Base-by-base conservation (phyloP, 2,888 invertebrate species). In the Trachelus troglodyta region DNA sequence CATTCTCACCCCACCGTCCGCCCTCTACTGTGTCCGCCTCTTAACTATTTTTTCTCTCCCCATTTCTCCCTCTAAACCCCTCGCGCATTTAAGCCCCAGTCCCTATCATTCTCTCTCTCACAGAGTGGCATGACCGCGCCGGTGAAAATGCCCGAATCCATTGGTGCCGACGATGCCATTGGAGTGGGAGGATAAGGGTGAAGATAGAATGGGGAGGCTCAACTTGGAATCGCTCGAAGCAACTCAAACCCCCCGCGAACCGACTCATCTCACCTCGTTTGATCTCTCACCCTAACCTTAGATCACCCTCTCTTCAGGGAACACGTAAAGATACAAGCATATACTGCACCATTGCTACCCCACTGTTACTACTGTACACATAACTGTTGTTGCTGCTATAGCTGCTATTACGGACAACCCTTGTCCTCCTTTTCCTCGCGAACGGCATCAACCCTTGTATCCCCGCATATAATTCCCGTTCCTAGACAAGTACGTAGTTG, bases 21-120 rank as follows among this genome's bases (percentile, higher is more conserved):
- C 90, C 90, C 90, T 90, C 90, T 89, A 89, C 89, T 89, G 89
- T 89, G 86, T 86, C 88, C 87, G 89, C 86, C 89, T 90, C 90
- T 89, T 89, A 90, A 90, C 90, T 90, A 90, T 90, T 90, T 90
- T 90, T 90, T 89, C 89, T 88, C 90, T 86, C 87, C 85, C 86
- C 85, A 56, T 85, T 82, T 81, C 80, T 81, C 81, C 83, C 76
- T 68, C 80, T 79, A 80, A 81, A 83, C 83, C 81, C n/a, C 71
- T 69, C 82, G 79, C 31, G 68, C 73, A 71, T 15, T 71, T 33
- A 31, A 31, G 31, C 71, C 71, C 31, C 71, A 33, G 33, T n/a
- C 75, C 35, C 12, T 56, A 40, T 34, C 76, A 56, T 69, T 69
- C 73, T 68, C 73, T 76, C 75, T 34, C 33, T 33, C 15, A 40